Conservation (phyloP, 1,140 invertebrate genomes). For the Ruditapes philippinarum region DNA sequence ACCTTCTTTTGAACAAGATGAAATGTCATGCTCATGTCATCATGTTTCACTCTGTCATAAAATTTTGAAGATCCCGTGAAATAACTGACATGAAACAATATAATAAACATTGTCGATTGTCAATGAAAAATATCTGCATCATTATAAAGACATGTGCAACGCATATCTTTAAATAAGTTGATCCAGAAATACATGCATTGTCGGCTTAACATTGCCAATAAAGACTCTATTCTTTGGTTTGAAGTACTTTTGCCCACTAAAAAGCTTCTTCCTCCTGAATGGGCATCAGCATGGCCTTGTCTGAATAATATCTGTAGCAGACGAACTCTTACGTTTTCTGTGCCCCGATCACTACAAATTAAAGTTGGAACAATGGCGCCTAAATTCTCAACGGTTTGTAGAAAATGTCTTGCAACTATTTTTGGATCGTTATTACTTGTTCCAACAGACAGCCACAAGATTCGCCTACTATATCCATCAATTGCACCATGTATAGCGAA, state of each 20-base stretch:
- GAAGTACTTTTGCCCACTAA: not conserved
- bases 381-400: conserved; percentile 33
- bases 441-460: conserved; percentile 54
- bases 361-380: conserved; percentile 21
- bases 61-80: not conserved
- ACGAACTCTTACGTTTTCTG: not conserved
- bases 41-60: not conserved
- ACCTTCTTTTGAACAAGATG: not conserved
- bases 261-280: not conserved
- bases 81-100: not conserved
- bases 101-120: not conserved
- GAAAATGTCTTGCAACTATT: conserved; percentile 46
- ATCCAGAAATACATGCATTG: not conserved
- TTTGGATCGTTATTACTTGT: conserved; percentile 71
- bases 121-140: not conserved
- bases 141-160: not conserved
- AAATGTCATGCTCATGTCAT: not conserved
- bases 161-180: not conserved
- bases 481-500: conserved; percentile 60
- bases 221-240: not conserved
- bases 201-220: not conserved
- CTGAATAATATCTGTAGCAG: not conserved
- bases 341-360: conserved; percentile 36
- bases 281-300: not conserved
- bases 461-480: conserved; percentile 61